Evolutionary conservation across 2,888 invertebrate species (phyloP), one percentile per base, ranked within the genome.

Genomic region (Euspilapteryx auroguttella): DNA sequence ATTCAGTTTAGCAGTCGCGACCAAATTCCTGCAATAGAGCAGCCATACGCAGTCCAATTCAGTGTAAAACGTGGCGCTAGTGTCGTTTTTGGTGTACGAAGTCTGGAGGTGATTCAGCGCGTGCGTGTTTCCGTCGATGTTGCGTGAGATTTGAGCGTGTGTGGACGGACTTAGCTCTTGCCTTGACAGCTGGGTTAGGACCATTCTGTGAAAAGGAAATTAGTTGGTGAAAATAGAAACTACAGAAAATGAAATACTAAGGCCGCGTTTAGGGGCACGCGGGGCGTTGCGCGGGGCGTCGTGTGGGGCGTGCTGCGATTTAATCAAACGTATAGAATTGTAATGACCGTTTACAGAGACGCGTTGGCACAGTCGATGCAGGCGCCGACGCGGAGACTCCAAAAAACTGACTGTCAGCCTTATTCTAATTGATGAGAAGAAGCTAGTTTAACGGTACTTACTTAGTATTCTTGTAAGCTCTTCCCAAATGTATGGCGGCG

Each of bases 31-130:
- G 41, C 81, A 81, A 41, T 81, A 81, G 25, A 81, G 42, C 30
- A 79, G 50, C 81, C 81, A 81, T 9, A 81, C 64, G 35, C 81
- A 81, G 40, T 81, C 81, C 38, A 81, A 39, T 17, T 77, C 73
- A 0, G 71, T 71, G 33, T 54, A 65, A 7, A 32, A 39, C 30
- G 44, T 39, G 2, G 31, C 28, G 15, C 24, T 31, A 29, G 41
- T 47, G 37, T 45, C 46, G 31, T 31, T 28, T 10, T 27, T 31
- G 14, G 45, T 49, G 44, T 43, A 63, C 8, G 64, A 58, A 17
- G 54, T 47, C 33, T 64, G 62, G 3, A 71, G 39, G 22, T 58
- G 66, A n/a, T 54, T 55, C 2, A 71, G 36, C 4, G 69, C 69
- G 34, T 59, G 53, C 2, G 61, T 44, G 50, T 58, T 71, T 33